Conservation (phyloP, 2,888 invertebrate genomes). For the Sipha maydis region DNA sequence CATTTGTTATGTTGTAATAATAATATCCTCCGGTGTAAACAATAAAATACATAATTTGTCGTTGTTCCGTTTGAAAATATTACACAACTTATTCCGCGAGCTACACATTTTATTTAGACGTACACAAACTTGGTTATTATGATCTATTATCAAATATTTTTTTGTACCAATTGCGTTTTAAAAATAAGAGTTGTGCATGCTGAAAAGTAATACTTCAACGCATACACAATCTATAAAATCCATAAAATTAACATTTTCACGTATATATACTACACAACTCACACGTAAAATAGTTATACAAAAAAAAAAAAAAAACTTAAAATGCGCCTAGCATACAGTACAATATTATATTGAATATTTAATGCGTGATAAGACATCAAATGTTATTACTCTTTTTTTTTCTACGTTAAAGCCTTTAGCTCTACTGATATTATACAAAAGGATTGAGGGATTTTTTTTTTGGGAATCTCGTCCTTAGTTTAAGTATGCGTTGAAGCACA, state of each 20-base stretch:
- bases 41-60: constrained; percentile 10
- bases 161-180: neutral
- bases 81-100: neutral
- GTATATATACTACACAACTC: neutral
- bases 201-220: neutral
- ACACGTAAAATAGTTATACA: no score
- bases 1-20: neutral
- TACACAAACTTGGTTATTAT: neutral
- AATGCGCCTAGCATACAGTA: neutral
- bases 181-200: neutral
- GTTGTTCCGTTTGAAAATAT: neutral
- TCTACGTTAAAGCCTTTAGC: neutral
- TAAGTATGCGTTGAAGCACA: neutral
- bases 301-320: neutral
- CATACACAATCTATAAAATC: neutral
- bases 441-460: neutral
- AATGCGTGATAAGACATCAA: neutral
- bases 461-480: neutral
- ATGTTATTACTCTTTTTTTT: neutral
- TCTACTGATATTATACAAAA: neutral
- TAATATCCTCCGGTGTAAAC: neutral
- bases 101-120: neutral
- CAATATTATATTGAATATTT: constrained; percentile 11
- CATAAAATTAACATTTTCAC: neutral
- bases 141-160: neutral